Percentiles rank a stretch among this genome's conserved stretches.
Conservation (phyloP, 2,888 invertebrate genomes). For the Agrotis ipsilon region DNA sequence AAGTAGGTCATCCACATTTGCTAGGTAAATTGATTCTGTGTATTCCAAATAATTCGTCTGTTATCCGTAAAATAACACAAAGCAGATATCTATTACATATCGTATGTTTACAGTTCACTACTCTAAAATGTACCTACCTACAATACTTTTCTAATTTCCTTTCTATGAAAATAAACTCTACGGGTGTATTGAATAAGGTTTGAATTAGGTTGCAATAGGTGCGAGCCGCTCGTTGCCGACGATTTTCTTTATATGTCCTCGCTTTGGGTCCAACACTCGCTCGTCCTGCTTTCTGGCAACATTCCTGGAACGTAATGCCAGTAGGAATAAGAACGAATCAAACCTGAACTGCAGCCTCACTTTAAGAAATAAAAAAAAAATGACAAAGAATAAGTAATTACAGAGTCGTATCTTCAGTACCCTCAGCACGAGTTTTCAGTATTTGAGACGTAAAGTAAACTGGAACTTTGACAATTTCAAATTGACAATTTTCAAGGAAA, state of each 20-base stretch:
- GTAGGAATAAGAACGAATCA: conserved; percentile 61
- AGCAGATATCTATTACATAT: neutral
- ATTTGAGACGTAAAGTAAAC: no score
- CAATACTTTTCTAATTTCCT: conserved; percentile 4
- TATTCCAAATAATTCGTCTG: no score
- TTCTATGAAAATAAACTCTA: conserved; percentile 56
- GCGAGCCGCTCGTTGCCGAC: conserved; percentile 83
- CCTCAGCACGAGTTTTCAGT: no score
- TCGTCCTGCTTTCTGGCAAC: conserved; percentile 83
- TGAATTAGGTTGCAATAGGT: conserved; percentile 82
- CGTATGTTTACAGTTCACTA: conserved; percentile 20
- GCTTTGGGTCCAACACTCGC: conserved; percentile 88
- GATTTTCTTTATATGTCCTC: conserved; percentile 87
- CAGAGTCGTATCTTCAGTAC: no score
- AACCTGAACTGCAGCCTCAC: conserved; percentile 47
- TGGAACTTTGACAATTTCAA: no score
- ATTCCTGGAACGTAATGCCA: conserved; percentile 81
- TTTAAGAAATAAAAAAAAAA: conserved; percentile 9
- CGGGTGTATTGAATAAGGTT: conserved; percentile 26
- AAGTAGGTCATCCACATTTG: no score
- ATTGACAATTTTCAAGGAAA: no score
- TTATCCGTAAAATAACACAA: neutral
- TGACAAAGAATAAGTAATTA: neutral
- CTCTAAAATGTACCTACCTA: conserved; percentile 24
- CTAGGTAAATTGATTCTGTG: no score